These are phyloP conservation scores for Drosophila bocqueti DNA, from an alignment of 1,140 invertebrate species.

Conservation along the genomic window DNA sequence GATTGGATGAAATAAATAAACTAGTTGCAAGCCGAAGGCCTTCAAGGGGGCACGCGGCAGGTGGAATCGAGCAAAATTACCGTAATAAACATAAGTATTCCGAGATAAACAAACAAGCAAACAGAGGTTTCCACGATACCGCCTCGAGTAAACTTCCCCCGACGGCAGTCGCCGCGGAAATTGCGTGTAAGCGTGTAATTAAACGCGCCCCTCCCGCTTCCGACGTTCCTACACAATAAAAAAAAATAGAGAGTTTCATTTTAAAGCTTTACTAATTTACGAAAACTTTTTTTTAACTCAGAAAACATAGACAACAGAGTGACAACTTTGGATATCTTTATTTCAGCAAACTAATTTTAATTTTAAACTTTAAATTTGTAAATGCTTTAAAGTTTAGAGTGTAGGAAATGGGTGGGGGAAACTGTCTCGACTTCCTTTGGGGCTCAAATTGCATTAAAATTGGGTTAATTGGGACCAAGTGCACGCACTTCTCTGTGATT, in stretches of 20 bases:
- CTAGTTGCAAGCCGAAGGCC: conserved; percentile 8
- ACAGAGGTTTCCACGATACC: conserved; percentile 30
- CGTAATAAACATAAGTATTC: conserved; percentile 40
- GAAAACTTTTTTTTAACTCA: background rate
- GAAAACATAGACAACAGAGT: too few relatives aligned
- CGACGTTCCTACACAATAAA: background rate
- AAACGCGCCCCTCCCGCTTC: conserved; percentile 43
- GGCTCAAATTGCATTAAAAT: conserved; percentile 68
- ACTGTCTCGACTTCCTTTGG: conserved; percentile 6
- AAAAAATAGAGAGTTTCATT: background rate
- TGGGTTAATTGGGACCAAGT: conserved; percentile 64
- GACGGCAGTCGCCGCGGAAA: conserved; percentile 42
- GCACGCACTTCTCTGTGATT: conserved; percentile 36
- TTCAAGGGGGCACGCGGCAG: background rate
- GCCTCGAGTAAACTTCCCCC: conserved; percentile 37
- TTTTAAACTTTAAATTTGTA: background rate
- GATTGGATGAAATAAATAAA: conserved; percentile 30
- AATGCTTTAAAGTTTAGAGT: background rate
- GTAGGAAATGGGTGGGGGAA: background rate
- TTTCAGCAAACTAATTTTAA: background rate
- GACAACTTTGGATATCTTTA: background rate
- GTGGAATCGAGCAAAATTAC: conserved; percentile 31
- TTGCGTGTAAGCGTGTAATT: conserved; percentile 73
- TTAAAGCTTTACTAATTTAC: background rate
- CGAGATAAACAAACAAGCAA: conserved; percentile 38